Base-by-base conservation (phyloP, 2,797 vertebrate genomes). In the Eurystomus glaucurus region DNA sequence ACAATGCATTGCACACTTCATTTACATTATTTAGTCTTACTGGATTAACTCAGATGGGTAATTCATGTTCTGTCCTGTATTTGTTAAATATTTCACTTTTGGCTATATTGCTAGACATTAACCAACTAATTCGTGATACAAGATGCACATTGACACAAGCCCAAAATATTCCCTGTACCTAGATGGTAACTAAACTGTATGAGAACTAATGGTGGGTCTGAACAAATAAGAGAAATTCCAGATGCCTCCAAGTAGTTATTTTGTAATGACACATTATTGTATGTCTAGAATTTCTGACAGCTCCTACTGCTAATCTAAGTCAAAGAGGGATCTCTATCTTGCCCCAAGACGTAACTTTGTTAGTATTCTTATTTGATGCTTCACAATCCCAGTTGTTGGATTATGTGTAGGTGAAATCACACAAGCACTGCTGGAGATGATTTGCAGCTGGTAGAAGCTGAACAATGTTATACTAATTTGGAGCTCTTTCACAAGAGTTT, bases 11-110 rank as follows among this genome's bases (percentile, higher is more conserved):
- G 70, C 77, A 87, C 29, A 64, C 45, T 95, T 81, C 70, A 85
- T 95, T 90, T 92, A 65, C 46, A 48, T 94, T 88, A 78, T 84
- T 92, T 90, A 58, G 76, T 78, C 39, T 86, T 93, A 84, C 41
- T 78, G 80, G 79, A 84, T 92, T 88, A 92, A 77, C 39, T 80
- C 72, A 23, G 58, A 71, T 79, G 37, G 62, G 72, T 35, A 81
- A 90, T 61, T 50, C 31, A 20, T 81, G 8, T 71, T 93, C 37
- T 88, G 25, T 57, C 23, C 41, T 65, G 28, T 26, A 58, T 48
- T 66, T 85, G 45, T 85, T 66, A 70, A 83, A 93, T 85, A 74
- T 74, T 91, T 91, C 52, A 83, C 52, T 88, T 91, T 52, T 21
- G n/a, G 29, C 25, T 62, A 13, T 31, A 14, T 11, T 62, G 9